Base-by-base conservation (phyloP, 2,113 vertebrate species). In the Galeopterus variegatus region DNA sequence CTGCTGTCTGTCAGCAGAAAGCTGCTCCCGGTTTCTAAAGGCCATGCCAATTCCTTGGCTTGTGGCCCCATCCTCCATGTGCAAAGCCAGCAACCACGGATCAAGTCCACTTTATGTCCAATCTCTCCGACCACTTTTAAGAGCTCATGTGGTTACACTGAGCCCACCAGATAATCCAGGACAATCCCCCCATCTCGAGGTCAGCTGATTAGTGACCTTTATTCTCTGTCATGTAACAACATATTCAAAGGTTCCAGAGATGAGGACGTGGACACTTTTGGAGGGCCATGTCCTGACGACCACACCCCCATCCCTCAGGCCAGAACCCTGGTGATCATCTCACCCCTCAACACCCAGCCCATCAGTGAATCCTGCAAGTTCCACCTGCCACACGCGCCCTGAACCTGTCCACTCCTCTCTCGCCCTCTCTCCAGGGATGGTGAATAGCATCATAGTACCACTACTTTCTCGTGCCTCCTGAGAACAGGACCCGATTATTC, bases 381-480 rank as follows among this genome's bases (percentile, higher is more conserved):
- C 28, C 31, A 10, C 36, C 23, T 1, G 14, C 17, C 26, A 36
- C 9, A 31, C 0, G 23, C 50, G 17, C 31, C 52, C 26, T 19
- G 62, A 58, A 0, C 36, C 33, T 17, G 12, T 31, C 24, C 69
- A 12, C 21, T 19, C 41, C 36, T 48, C 69, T 11, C 50, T 9
- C 10, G 0, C 33, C 3, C 69, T 21, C 56, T 76, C 50, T 70
- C 41, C 72, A 14, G 77, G 77, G 76, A 28, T 8, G 62, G 52
- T 0, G 4, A 8, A 8, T 1, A 18, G 62, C 1, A 21, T 18
- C 6, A 0, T 9, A 33, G 54, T 1, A 3, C 11, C 77, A 12
- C 6, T 0, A 52, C 52, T 8, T 8, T 50, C 73, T 82, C 73
- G 17, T 0, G 21, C 48, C 31, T 41, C 90, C 12, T 1, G 7